Conservation (phyloP, 1,140 invertebrate genomes). For the Drosophila takahashii region DNA sequence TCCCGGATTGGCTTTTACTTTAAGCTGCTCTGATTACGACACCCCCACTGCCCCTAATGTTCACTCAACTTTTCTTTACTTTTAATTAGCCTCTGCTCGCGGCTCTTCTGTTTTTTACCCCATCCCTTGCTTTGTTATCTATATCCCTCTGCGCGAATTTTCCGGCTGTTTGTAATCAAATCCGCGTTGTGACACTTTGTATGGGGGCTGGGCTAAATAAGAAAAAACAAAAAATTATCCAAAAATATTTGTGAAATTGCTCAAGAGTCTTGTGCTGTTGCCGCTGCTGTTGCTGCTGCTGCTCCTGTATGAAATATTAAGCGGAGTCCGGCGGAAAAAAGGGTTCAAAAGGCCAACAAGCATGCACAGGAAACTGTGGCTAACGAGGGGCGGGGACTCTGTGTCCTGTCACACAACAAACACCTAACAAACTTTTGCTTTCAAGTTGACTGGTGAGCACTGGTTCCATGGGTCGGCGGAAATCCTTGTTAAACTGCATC, state of each 20-base stretch:
- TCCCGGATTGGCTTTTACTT: constrained; percentile 40
- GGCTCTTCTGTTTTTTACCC: constrained; percentile 10
- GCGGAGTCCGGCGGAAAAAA: constrained; percentile 32
- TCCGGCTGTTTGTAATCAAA: constrained; percentile 70
- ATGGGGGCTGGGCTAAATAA: constrained; percentile 7
- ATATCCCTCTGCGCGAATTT: constrained; percentile 20
- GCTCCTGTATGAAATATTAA: constrained; percentile 67
- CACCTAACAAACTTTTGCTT: constrained; percentile 79
- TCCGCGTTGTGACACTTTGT: constrained; percentile 72
- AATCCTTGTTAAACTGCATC: constrained; percentile 80
- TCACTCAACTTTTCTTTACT: constrained; percentile 69
- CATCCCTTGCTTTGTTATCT: constrained; percentile 27
- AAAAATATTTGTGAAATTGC: constrained; percentile 80
- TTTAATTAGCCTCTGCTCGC: constrained; percentile 67
- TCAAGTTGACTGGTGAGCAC: constrained; percentile 55
- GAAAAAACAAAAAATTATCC: constrained; percentile 42
- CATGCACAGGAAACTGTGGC: constrained; percentile 81
- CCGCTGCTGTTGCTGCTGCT: constrained; percentile 8
- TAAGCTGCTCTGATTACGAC: constrained; percentile 59
- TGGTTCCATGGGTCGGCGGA: constrained; percentile 33
- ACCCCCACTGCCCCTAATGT: constrained; percentile 14
- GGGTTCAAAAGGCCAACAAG: constrained; percentile 66
- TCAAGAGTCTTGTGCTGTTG: constrained; percentile 39
- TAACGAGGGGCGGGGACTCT: constrained; percentile 56
- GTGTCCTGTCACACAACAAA: constrained; percentile 51